A percentile compares a stretch with the other conserved stretches of the same genome.
These are phyloP conservation scores for Hirtodrosophila cameraria DNA, from an alignment of 2,888 invertebrate genomes.

Conservation along the genomic window DNA sequence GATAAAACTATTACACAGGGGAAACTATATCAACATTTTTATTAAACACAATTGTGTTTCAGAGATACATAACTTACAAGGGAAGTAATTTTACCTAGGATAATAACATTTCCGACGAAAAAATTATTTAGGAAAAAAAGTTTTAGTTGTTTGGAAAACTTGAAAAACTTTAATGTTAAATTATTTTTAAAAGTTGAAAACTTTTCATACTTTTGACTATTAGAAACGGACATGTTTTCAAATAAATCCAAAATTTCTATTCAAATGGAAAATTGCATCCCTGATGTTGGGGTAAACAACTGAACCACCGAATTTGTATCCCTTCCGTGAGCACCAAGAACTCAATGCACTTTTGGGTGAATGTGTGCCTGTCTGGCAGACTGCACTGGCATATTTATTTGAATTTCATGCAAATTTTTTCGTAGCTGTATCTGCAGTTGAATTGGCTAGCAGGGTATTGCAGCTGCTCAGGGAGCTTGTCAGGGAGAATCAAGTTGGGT, in stretches of 20 bases:
- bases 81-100: no score
- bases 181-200: no score
- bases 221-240: not conserved
- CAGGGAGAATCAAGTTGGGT: slow-evolving; percentile 3
- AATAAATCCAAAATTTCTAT: not conserved
- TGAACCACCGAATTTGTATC: slow-evolving; percentile 9
- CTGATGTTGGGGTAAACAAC: slow-evolving; percentile 11
- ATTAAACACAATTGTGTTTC: no score
- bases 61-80: no score
- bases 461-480: slow-evolving; percentile 41
- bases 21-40: no score
- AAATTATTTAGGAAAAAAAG: no score
- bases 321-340: slow-evolving; percentile 25
- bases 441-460: slow-evolving; percentile 6
- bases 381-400: slow-evolving; percentile 82
- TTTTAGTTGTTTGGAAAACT: no score
- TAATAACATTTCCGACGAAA: no score
- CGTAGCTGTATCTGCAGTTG: slow-evolving; percentile 15
- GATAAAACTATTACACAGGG: no score
- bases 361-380: slow-evolving; percentile 49
- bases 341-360: slow-evolving; percentile 39
- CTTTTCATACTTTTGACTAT: no score
- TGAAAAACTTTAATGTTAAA: no score
- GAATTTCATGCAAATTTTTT: slow-evolving; percentile 83
- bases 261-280: slow-evolving; percentile 15